Evolutionary conservation across 2,113 vertebrate genomes (phyloP), one percentile per base, ranked within the genome.

Genomic region (Gila orcuttii): DNA sequence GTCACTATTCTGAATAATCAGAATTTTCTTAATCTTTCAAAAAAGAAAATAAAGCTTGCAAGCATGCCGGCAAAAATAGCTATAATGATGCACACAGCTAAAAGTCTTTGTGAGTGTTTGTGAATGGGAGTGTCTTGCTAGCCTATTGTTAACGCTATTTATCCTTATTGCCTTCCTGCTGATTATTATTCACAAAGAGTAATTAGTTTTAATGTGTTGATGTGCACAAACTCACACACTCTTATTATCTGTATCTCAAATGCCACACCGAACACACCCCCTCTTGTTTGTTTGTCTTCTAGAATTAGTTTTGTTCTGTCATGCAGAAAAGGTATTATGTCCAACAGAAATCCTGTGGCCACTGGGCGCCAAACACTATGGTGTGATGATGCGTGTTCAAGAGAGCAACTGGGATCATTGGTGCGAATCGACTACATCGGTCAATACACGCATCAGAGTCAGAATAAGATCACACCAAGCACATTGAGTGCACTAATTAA

Each of bases 261-360:
- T 73, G 13, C 50, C 50, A 83, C 45, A 39, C 13, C 21, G 7
- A 39, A 55, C 47, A 71, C 66, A n/a, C 12, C 21, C 25, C 25
- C 79, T 39, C 12, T 23, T 68, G 50, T 73, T 47, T 36, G 1
- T 52, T 33, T 52, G 31, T 83, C 25, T 59, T 59, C 21, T 73
- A 59, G 81, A 68, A 59, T 42, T 83, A 42, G 50, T 39, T 66
- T 39, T 73, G 66, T 31, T 73, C 68, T 39, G 12, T 71, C 81
- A 42, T 73, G 68, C 81, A 57, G 50, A 71, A 82, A 71, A 57
- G 25, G 2, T 50, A 57, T 36, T 33, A 42, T 59, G 13, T 52
- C 11, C 23, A 2, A 15, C 28, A 69, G 64, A 83, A 64, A 71
- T 83, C 47, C 31, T 50, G 25, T 36, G 81, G 64, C 64, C 39